Percentiles rank a stretch among this genome's conserved stretches.
Conservation (phyloP, 2,113 vertebrate genomes). For the Rissa tridactyla region DNA sequence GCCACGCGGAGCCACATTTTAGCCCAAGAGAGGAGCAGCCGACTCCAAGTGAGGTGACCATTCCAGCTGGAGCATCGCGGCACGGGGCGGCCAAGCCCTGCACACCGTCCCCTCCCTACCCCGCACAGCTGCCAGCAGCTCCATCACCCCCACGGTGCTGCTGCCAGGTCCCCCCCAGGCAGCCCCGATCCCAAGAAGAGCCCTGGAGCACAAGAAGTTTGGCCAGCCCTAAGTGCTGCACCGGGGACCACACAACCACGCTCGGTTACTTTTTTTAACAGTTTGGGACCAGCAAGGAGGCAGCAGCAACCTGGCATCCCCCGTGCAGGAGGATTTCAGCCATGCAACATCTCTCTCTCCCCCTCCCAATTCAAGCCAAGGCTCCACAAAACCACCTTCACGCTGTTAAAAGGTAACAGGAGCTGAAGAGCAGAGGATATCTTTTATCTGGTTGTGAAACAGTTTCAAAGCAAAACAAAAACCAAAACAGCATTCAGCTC, state of each 20-base stretch:
- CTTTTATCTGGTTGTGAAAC: constrained; percentile 21
- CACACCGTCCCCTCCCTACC: not conserved
- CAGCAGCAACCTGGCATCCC: not conserved
- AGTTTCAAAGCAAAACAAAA: constrained; percentile 36
- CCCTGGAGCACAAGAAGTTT: not conserved
- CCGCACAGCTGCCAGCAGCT: not conserved
- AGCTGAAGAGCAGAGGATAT: not conserved
- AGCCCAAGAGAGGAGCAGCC: not conserved
- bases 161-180: not conserved
- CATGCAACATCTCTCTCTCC: rapidly evolving
- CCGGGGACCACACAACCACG: not conserved
- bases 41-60: rapidly evolving
- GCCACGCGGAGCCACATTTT: rapidly evolving
- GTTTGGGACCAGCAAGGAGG: not conserved
- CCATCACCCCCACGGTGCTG: too few species aligned
- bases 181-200: too few species aligned
- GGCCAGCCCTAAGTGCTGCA: not conserved
- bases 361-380: not conserved
- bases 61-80: not conserved
- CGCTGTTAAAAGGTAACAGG: not conserved
- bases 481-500: not conserved
- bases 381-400: not conserved
- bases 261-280: rapidly evolving
- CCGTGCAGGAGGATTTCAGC: rapidly evolving
- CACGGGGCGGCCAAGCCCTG: rapidly evolving